phyloP scores from a whole-genome alignment of 2,113 vertebrate species.

The Alethe castanea region DNA sequence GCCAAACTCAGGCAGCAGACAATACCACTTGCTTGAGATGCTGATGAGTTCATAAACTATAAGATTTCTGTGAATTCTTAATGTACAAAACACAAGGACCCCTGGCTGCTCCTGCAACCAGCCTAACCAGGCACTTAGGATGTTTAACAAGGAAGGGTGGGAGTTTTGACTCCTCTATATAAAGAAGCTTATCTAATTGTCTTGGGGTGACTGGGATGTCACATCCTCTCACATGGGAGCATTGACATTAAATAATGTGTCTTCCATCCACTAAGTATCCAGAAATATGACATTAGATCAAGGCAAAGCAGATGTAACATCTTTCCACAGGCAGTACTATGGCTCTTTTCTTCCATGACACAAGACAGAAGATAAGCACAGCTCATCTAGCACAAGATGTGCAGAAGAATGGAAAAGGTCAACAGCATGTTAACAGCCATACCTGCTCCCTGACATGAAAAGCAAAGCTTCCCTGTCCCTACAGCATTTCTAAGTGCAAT shows the following conservation, averaged over 20 bases:
- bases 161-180: not conserved
- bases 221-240: rapidly evolving
- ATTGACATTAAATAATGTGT: not conserved
- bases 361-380: not conserved
- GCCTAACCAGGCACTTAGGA: not conserved
- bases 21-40: not conserved
- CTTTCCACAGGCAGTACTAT: not conserved
- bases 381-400: not conserved
- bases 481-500: not conserved
- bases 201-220: not conserved
- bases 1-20: not conserved
- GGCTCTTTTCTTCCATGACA: not conserved
- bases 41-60: not conserved
- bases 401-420: not conserved
- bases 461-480: not conserved
- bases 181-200: not conserved
- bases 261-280: not conserved
- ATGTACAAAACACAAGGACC: not conserved
- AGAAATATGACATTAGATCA: not conserved
- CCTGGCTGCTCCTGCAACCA: not conserved
- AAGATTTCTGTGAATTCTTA: not conserved
- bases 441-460: not conserved
- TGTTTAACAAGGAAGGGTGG: not conserved
- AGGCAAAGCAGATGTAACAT: not conserved
- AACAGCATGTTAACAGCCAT: not conserved